Evolutionary conservation across 1,140 invertebrate genomes (phyloP).

Genomic region (Xylocopa sonorina): DNA sequence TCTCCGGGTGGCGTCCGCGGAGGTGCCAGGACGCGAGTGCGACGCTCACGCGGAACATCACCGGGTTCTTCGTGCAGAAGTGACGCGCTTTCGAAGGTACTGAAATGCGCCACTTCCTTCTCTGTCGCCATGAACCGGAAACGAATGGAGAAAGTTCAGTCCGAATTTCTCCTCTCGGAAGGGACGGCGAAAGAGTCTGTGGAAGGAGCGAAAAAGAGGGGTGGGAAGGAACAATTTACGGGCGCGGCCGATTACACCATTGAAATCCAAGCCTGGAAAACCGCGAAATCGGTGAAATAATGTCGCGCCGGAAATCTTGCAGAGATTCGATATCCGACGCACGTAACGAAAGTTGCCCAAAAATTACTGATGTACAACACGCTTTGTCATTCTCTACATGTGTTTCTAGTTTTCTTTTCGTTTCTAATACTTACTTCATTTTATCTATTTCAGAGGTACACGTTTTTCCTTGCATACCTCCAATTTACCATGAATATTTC

Average conservation of each 20-base stretch:
- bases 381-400: too few relatives aligned
- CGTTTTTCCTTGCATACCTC: too few relatives aligned
- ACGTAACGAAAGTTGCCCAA: constrained; percentile 46
- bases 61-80: constrained; percentile 51
- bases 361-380: too few relatives aligned
- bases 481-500: too few relatives aligned
- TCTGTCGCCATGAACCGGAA: constrained; percentile 46
- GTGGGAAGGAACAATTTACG: constrained; percentile 49
- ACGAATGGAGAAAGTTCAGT: constrained; percentile 63
- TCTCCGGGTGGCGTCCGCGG: neutral
- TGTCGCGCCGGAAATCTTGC: constrained; percentile 47
- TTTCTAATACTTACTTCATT: too few relatives aligned
- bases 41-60: constrained; percentile 4
- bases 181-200: neutral
- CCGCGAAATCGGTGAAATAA: constrained; percentile 52
- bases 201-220: constrained; percentile 9
- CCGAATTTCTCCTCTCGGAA: constrained; percentile 25
- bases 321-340: constrained; percentile 47
- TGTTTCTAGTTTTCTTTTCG: too few relatives aligned
- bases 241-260: constrained; percentile 22
- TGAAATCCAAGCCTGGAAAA: constrained; percentile 46
- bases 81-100: constrained; percentile 62
- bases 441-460: too few relatives aligned
- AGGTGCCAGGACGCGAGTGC: too few relatives aligned
- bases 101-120: constrained; percentile 60